phyloP scores from a whole-genome alignment of 2,113 vertebrate genomes.

The Lonchura striata region DNA sequence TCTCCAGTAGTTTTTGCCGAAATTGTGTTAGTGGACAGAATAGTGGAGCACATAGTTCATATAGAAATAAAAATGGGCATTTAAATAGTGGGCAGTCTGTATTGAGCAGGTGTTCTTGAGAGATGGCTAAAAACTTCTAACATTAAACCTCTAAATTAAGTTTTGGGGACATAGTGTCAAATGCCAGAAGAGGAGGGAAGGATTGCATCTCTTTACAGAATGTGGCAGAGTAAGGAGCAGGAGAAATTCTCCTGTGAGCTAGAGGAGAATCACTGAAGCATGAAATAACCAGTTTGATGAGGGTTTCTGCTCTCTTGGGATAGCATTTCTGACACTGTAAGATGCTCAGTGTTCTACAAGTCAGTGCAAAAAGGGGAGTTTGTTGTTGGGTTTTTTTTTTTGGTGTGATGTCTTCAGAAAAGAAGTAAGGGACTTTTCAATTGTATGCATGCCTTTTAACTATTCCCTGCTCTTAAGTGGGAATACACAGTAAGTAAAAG shows the following conservation, averaged over 20 bases:
- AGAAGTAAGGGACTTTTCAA: background rate
- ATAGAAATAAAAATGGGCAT: background rate
- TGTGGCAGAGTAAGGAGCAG: background rate
- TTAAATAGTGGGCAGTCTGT: background rate
- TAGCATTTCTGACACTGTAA: background rate
- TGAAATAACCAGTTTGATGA: background rate
- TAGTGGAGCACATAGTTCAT: background rate
- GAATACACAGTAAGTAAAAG: background rate
- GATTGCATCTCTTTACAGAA: background rate
- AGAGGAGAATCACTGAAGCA: background rate
- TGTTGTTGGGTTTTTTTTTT: background rate
- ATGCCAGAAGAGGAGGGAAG: background rate
- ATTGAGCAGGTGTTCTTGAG: background rate
- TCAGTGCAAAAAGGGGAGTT: accelerated
- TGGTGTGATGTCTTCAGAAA: background rate
- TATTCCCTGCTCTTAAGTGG: background rate
- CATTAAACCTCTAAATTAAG: background rate
- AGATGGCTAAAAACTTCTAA: background rate
- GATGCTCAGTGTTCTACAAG: background rate
- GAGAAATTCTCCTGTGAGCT: background rate
- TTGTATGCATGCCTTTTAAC: background rate
- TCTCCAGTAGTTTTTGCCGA: background rate
- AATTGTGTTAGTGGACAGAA: background rate
- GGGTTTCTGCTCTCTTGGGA: background rate
- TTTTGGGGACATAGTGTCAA: background rate